Conservation (phyloP, 2,797 vertebrate species). For the Semotilus atromaculatus region DNA sequence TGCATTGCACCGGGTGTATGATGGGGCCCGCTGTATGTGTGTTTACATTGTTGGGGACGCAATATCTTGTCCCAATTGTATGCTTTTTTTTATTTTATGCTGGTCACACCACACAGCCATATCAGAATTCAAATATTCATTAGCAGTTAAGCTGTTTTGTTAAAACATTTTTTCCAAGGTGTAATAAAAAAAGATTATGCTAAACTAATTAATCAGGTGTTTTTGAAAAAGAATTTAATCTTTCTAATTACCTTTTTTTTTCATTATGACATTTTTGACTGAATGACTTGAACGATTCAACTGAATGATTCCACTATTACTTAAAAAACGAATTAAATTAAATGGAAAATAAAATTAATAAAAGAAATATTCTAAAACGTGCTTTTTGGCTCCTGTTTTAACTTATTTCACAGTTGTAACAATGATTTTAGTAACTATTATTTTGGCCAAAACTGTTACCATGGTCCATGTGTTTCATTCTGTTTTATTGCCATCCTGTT, state of each 20-base stretch:
- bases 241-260: neutral
- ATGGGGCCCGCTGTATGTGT: too few species aligned
- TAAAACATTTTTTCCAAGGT: neutral
- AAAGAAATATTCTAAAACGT: neutral
- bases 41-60: neutral
- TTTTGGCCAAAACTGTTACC: neutral
- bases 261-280: neutral
- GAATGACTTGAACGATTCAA: neutral
- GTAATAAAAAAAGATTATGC: neutral
- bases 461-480: neutral
- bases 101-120: neutral
- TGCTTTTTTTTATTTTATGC: neutral
- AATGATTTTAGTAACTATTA: neutral
- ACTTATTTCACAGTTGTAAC: neutral
- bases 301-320: too few species aligned
- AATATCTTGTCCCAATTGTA: neutral
- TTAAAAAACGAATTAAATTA: neutral
- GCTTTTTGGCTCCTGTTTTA: neutral
- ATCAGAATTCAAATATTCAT: neutral
- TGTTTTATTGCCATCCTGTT: constrained; percentile 9
- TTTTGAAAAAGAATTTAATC: neutral
- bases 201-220: neutral
- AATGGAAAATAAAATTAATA: neutral
- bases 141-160: neutral
- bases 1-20: too few species aligned